Base-by-base conservation (phyloP, 1,140 invertebrate species). In the Drosophila nigrodunni region DNA sequence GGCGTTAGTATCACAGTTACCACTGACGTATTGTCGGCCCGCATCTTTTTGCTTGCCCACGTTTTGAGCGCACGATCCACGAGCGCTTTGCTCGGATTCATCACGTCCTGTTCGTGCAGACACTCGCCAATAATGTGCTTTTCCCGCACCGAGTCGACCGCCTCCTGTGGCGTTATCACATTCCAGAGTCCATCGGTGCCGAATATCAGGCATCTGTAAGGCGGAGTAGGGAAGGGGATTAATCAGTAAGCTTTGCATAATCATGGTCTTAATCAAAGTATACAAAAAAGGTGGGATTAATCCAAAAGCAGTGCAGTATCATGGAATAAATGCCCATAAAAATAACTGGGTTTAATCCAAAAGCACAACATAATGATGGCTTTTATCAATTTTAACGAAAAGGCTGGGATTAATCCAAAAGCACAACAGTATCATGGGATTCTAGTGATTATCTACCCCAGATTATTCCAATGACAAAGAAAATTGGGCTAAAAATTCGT, bases 181-280 rank as follows among this genome's bases (percentile, higher is more conserved):
- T 99, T 99, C 97, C 98, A 99, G 9, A 99, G 93, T 4, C 98
- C 98, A 93, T 99, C 98, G 1, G 98, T 98, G 64, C 97, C 98
- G 82, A 99, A 96, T 65, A 99, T 97, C 1, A 99, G 94, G 93
- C 98, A 99, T 80, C 97, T 95, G 91, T 95, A 96, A 78, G 18
- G 11, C 5, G 7, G 8, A n/a, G 4, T 2, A 46, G 52, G 9
- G 10, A 25, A 18, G 57, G 13, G n/a, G 2, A 39, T 30, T 30
- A 11, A 9, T 15, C 41, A 21, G 18, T 2, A 21, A 21, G 18
- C 18, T 21, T 21, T 21, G 18, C 18, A 21, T 21, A 21, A 21
- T 21, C 18, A 21, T 1, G 18, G 2, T 1, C 1, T 21, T 21
- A 21, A 21, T 21, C 18, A 21, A 21, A 57, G 34, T 18, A 8